Evolutionary conservation across 2,113 vertebrate species (phyloP).

Genomic region (Eubucco bourcierii): DNA sequence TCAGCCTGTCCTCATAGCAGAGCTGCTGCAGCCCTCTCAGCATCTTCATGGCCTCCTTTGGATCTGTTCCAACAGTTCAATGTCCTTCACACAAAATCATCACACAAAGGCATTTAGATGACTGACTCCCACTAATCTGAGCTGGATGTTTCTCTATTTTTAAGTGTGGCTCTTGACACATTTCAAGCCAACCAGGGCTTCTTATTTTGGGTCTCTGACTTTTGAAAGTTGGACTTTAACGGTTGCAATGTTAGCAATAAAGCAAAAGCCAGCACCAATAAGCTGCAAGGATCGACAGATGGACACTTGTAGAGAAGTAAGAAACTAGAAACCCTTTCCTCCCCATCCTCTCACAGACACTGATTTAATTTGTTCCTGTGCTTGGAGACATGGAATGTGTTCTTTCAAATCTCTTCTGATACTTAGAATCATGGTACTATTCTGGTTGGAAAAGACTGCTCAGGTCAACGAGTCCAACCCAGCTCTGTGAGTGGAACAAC

Average conservation of each 20-base stretch:
- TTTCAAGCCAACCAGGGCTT: neutral
- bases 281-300: neutral
- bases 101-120: neutral
- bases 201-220: neutral
- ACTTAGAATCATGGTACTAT: neutral
- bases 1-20: no score
- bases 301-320: neutral
- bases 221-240: neutral
- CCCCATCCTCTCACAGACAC: neutral
- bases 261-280: neutral
- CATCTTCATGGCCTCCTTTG: no score
- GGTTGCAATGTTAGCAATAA: neutral
- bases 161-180: neutral
- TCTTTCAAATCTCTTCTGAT: neutral
- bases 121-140: neutral
- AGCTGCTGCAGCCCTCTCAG: no score
- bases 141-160: neutral
- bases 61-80: no score
- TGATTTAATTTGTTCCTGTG: neutral
- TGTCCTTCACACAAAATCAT: no score
- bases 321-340: neutral
- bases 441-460: no score
- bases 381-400: neutral
- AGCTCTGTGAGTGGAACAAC: neutral
- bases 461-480: neutral